Percentiles rank a stretch among this genome's conserved stretches.
phyloP scores from a whole-genome alignment of 2,888 invertebrate species.

The Empis livida region DNA sequence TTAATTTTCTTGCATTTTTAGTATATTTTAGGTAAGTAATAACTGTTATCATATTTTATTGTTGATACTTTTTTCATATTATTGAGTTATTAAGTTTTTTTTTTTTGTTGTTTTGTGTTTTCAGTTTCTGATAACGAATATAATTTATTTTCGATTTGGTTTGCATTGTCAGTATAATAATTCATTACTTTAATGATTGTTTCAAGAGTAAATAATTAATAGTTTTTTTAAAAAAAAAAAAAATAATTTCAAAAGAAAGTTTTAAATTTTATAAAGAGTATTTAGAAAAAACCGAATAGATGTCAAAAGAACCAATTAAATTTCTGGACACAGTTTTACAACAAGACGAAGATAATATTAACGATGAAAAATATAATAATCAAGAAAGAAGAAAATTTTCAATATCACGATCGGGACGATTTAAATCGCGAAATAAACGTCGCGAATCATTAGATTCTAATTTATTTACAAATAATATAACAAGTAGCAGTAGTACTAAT shows the following conservation, averaged over 20 bases:
- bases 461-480: too few species aligned
- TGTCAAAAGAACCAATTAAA: slow-evolving; percentile 27
- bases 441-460: slow-evolving; percentile 41
- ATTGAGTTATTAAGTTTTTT: slow-evolving; percentile 2
- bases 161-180: background rate
- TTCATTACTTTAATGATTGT: too few species aligned
- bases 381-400: slow-evolving; percentile 36
- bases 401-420: slow-evolving; percentile 47
- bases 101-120: slow-evolving; percentile 4
- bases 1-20: too few species aligned
- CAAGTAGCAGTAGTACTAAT: too few species aligned
- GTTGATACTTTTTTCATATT: background rate
- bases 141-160: slow-evolving; percentile 10
- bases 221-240: background rate
- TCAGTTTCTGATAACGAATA: background rate
- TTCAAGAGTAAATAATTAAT: background rate
- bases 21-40: too few species aligned
- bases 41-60: background rate
- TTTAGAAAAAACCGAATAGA: slow-evolving; percentile 7
- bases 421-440: slow-evolving; percentile 43
- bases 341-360: slow-evolving; percentile 24
- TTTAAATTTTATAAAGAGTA: too few species aligned
- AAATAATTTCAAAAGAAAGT: background rate
- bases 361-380: slow-evolving; percentile 15
- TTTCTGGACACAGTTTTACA: slow-evolving; percentile 31